These are phyloP conservation scores for Rhinella marina DNA, from an alignment of 2,797 vertebrate species.

Conservation along the genomic window DNA sequence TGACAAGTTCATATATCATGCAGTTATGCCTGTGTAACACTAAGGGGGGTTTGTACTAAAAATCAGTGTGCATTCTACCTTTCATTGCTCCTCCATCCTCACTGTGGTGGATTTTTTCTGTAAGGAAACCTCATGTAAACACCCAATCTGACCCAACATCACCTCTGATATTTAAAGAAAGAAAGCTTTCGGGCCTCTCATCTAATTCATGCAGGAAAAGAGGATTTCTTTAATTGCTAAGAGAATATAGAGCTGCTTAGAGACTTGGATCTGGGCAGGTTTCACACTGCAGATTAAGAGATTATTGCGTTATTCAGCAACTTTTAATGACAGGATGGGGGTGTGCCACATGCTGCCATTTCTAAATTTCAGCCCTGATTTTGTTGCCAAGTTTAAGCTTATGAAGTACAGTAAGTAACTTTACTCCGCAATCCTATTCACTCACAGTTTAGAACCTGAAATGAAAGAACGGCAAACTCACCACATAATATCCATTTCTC, in stretches of 20 bases:
- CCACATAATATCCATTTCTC: neutral
- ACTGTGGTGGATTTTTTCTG: too few relatives aligned
- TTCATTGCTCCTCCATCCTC: too few relatives aligned
- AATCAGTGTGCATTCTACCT: too few relatives aligned
- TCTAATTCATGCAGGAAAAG: neutral
- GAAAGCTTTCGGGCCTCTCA: neutral
- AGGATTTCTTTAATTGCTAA: neutral
- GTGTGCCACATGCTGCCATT: neutral
- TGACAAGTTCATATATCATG: too few relatives aligned
- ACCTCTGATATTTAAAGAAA: neutral
- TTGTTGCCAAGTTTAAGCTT: conserved; percentile 1
- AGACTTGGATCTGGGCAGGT: neutral
- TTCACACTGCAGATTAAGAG: conserved; percentile 31
- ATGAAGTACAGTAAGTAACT: neutral
- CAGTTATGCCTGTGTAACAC: too few relatives aligned
- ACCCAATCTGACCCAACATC: neutral
- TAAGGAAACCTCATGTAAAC: too few relatives aligned
- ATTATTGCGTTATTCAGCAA: conserved; percentile 15
- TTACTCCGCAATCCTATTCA: conserved; percentile 34
- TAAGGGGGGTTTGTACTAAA: too few relatives aligned
- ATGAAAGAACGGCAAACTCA: neutral
- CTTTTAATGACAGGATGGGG: conserved; percentile 5
- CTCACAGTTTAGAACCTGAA: neutral
- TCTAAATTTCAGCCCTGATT: neutral
- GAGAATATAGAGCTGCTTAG: neutral